Percentiles rank a stretch among this genome's conserved stretches.
phyloP scores from a whole-genome alignment of 2,113 vertebrate species.

The Baryphthengus martii region DNA sequence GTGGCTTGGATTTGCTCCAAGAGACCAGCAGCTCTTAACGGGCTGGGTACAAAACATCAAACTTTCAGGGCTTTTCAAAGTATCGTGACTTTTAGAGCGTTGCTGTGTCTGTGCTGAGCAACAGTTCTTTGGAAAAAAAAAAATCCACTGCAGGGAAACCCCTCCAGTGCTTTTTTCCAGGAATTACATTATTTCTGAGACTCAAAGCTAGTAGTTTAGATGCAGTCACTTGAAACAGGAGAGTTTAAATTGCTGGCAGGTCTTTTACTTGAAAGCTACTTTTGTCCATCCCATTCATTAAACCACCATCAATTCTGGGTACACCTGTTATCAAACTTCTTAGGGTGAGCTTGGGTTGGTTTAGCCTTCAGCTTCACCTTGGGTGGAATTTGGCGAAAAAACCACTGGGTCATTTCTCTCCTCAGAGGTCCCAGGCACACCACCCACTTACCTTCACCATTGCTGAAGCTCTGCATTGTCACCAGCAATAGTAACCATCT shows the following conservation, averaged over 20 bases:
- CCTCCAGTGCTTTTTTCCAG: background rate
- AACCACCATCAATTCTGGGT: background rate
- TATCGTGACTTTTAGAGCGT: too few species aligned
- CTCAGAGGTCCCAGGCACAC: background rate
- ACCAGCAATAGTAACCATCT: background rate
- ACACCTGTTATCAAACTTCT: background rate
- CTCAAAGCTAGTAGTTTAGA: background rate
- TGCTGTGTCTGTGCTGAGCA: background rate
- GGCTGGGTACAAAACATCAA: background rate
- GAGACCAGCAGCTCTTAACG: rapidly evolving
- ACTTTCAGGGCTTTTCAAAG: background rate
- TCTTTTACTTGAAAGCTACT: background rate
- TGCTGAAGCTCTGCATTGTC: background rate
- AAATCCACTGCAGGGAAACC: background rate
- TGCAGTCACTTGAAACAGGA: background rate
- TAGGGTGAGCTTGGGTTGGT: rapidly evolving
- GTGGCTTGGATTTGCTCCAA: rapidly evolving
- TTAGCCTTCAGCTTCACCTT: background rate
- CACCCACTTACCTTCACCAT: rapidly evolving
- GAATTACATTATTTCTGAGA: background rate
- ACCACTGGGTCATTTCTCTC: rapidly evolving
- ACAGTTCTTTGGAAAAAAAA: background rate
- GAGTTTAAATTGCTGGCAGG: background rate
- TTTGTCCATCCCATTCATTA: background rate
- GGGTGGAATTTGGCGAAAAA: background rate